Conservation (phyloP, 2,888 invertebrate species). For the Tenodera sinensis region DNA sequence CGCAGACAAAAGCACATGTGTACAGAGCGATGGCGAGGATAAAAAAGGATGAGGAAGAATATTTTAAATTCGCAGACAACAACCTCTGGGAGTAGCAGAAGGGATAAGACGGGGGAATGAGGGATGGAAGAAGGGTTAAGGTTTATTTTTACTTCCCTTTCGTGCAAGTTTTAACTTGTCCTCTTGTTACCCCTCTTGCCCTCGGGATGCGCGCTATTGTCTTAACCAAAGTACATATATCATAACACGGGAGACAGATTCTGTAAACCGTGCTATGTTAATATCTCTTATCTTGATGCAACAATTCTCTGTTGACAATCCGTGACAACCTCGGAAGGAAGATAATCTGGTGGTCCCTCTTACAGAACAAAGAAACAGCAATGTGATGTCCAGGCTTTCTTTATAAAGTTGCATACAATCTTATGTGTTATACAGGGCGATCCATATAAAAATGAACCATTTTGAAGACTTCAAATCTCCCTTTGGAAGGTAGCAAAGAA, state of each 20-base stretch:
- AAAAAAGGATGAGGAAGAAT: background rate
- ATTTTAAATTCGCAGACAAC: slow-evolving; percentile 22
- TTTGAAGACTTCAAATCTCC: no score
- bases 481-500: no score
- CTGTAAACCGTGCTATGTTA: background rate
- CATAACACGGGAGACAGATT: background rate
- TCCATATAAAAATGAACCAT: no score
- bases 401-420: no score
- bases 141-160: background rate
- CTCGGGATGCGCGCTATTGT: background rate
- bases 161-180: slow-evolving; percentile 13
- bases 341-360: no score
- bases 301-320: background rate
- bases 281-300: background rate
- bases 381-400: no score
- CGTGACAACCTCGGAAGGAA: background rate
- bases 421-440: no score
- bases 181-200: background rate
- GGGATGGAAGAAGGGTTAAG: background rate
- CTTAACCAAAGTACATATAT: background rate
- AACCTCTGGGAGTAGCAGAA: background rate
- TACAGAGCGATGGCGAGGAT: background rate
- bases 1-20: background rate
- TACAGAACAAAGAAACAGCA: no score
- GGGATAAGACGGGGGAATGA: background rate